These are phyloP conservation scores for Ostrea edulis DNA, from an alignment of 1,140 invertebrate species.

Conservation along the genomic window DNA sequence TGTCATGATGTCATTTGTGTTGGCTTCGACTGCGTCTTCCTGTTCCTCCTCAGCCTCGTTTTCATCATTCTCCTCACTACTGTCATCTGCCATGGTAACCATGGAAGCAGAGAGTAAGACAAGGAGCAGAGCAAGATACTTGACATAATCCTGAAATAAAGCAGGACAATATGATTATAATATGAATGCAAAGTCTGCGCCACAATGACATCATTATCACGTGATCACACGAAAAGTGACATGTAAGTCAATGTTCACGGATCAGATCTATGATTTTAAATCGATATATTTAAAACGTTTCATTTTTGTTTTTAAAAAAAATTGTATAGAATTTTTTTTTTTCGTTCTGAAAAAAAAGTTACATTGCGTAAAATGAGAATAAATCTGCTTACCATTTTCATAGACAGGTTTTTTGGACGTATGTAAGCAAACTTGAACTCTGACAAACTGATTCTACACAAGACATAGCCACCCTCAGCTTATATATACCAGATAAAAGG, in stretches of 20 bases:
- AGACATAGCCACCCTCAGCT: background rate
- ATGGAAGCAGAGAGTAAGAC: background rate
- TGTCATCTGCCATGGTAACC: constrained; percentile 21
- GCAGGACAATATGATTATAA: background rate
- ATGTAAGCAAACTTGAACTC: constrained; percentile 1
- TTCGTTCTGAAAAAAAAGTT: no score
- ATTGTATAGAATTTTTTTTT: no score
- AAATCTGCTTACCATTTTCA: background rate
- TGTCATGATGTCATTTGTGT: background rate
- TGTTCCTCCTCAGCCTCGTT: background rate
- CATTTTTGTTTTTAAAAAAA: no score
- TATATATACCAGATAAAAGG: background rate
- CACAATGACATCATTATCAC: no score
- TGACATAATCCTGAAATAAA: constrained; percentile 19
- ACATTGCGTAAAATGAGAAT: no score
- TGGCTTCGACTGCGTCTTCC: background rate
- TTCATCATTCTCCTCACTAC: background rate
- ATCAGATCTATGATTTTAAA: no score
- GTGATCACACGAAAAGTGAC: no score
- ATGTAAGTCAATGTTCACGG: no score
- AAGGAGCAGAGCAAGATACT: constrained; percentile 9
- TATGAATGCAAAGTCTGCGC: no score
- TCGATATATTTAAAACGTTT: no score
- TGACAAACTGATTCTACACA: background rate
- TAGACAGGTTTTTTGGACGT: background rate